Percentiles rank a stretch among this genome's conserved stretches.
These are phyloP conservation scores for Centroberyx gerrardi DNA, from an alignment of 2,797 vertebrate genomes.

Conservation along the genomic window DNA sequence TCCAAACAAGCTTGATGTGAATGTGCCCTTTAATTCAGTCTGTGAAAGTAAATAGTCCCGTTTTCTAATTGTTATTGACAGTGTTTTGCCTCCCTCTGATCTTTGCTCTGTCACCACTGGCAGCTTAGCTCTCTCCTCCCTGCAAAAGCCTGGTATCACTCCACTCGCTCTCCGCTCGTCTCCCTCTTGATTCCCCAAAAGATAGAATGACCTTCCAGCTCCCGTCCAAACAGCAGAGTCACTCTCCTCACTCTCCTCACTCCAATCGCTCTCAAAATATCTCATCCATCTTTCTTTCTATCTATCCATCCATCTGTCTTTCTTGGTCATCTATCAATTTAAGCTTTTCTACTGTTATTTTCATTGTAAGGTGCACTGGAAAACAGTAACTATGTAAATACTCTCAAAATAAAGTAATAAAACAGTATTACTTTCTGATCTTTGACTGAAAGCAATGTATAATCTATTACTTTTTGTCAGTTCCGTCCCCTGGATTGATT, in stretches of 20 bases:
- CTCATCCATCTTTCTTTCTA: background rate
- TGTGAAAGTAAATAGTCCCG: background rate
- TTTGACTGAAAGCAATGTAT: slow-evolving; percentile 1
- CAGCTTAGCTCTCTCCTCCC: slow-evolving; percentile 23
- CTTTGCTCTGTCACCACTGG: slow-evolving; percentile 28
- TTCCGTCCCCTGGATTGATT: slow-evolving; percentile 15
- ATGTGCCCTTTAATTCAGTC: no score
- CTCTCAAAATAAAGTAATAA: background rate
- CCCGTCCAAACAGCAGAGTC: slow-evolving; percentile 15
- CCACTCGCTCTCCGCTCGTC: background rate
- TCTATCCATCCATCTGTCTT: background rate
- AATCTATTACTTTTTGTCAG: slow-evolving; percentile 1
- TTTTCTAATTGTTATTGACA: slow-evolving; percentile 32
- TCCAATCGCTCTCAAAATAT: no score
- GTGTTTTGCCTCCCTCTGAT: slow-evolving; percentile 28
- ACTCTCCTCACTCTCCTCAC: background rate
- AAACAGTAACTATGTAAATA: background rate
- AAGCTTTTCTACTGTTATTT: background rate
- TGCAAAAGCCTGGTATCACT: slow-evolving; percentile 28
- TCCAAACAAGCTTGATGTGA: no score
- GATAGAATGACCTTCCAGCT: slow-evolving; percentile 39
- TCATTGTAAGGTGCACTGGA: background rate
- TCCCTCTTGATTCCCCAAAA: background rate
- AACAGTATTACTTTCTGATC: background rate
- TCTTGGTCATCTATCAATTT: background rate